Evolutionary conservation across 1,140 invertebrate genomes (phyloP).

Genomic region (Heterodera carotae): DNA sequence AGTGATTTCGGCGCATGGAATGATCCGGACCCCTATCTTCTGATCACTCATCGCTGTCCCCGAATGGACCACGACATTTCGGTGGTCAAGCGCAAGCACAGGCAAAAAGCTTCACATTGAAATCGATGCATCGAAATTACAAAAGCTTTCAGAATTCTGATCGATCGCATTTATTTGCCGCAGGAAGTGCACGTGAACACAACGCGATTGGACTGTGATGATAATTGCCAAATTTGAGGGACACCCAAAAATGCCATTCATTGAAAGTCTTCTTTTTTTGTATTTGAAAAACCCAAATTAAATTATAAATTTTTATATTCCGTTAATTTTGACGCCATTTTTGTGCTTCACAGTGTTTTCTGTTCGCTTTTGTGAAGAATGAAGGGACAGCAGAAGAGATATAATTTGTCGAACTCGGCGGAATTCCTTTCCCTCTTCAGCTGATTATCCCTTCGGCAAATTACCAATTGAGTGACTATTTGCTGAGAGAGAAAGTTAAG

Average conservation of each 20-base stretch:
- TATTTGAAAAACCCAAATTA: no score
- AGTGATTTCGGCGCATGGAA: conserved; percentile 27
- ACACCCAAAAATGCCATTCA: no score
- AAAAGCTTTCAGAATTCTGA: conserved; percentile 19
- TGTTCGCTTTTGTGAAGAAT: no score
- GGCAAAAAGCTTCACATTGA: background rate
- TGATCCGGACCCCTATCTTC: conserved; percentile 26
- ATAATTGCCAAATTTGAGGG: background rate
- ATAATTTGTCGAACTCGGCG: background rate
- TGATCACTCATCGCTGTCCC: conserved; percentile 18
- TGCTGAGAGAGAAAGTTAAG: conserved; percentile 10
- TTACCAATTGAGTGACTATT: background rate
- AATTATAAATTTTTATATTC: no score
- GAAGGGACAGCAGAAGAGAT: no score
- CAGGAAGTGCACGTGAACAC: conserved; percentile 9
- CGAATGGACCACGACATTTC: conserved; percentile 30
- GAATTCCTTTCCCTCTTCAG: background rate
- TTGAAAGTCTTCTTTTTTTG: no score
- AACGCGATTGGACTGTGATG: conserved; percentile 24
- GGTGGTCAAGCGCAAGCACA: conserved; percentile 27
- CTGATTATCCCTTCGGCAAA: background rate
- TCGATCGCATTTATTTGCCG: conserved; percentile 3
- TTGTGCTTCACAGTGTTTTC: no score
- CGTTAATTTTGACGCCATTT: no score
- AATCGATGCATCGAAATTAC: background rate